Conservation (phyloP, 2,797 vertebrate species). For the Accipiter superciliosus region DNA sequence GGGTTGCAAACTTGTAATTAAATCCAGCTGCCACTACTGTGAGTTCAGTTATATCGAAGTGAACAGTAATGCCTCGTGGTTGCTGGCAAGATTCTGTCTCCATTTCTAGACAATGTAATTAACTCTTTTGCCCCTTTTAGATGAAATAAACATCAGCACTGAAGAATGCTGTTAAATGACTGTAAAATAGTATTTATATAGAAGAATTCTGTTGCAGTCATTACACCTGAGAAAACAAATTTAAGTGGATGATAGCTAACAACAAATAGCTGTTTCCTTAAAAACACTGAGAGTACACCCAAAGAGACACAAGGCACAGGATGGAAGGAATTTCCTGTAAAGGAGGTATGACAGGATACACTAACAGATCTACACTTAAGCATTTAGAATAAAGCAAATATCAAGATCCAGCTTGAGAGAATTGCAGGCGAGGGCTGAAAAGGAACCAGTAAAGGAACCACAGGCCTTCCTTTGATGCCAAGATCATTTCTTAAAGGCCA, state of each 20-base stretch:
- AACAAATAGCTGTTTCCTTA: not conserved
- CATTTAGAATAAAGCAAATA: not conserved
- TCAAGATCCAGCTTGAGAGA: not conserved
- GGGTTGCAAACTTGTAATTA: slow-evolving; percentile 76
- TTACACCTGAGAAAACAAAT: slow-evolving; percentile 20
- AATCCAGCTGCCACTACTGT: slow-evolving; percentile 75
- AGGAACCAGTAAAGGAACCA: not conserved
- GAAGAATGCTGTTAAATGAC: slow-evolving; percentile 59
- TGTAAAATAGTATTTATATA: slow-evolving; percentile 33
- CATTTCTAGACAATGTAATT: slow-evolving; percentile 75
- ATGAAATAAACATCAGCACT: slow-evolving; percentile 64
- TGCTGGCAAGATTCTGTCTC: slow-evolving; percentile 64
- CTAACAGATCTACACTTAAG: not conserved
- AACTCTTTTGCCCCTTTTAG: slow-evolving; percentile 74
- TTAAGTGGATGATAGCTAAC: not conserved
- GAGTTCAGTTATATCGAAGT: slow-evolving; percentile 67
- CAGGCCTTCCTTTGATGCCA: not conserved
- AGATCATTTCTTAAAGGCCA: not conserved
- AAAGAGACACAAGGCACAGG: not conserved
- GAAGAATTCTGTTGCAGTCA: not conserved
- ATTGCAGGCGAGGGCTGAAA: not conserved
- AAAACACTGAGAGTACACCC: not conserved
- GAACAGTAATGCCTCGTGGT: slow-evolving; percentile 59
- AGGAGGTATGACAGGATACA: not conserved
- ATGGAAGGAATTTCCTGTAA: not conserved